Evolutionary conservation across 1,140 invertebrate genomes (phyloP).

Genomic region (Drosophila jambulina): DNA sequence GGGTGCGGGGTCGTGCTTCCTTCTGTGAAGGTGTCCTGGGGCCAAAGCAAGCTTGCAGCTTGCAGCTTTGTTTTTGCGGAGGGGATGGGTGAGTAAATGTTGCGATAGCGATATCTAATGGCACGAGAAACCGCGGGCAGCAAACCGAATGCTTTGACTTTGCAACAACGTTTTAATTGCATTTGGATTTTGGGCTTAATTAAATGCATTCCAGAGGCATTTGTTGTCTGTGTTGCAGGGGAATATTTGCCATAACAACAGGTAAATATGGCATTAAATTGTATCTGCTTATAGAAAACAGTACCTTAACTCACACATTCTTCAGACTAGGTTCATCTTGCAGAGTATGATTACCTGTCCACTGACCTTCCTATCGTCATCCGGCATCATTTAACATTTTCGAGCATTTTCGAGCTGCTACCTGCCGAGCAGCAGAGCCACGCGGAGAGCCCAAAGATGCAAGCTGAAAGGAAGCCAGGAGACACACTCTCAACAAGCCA

Average conservation of each 20-base stretch:
- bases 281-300: not conserved
- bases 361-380: conserved; percentile 41
- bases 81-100: conserved; percentile 29
- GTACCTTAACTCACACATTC: not conserved
- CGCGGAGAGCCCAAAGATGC: not conserved
- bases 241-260: not conserved
- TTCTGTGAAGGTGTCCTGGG: conserved; percentile 12
- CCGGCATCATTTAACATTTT: conserved; percentile 47
- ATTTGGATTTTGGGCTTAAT: conserved; percentile 69
- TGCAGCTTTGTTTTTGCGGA: not conserved
- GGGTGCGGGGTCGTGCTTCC: not conserved
- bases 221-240: not conserved
- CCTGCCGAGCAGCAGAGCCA: conserved; percentile 1
- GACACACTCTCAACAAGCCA: conserved; percentile 46
- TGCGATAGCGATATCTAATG: conserved; percentile 59
- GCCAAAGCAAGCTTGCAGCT: conserved; percentile 9
- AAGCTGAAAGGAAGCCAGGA: not conserved
- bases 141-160: conserved; percentile 17
- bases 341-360: conserved; percentile 28
- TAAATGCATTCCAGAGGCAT: conserved; percentile 38
- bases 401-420: not conserved
- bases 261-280: not conserved
- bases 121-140: conserved; percentile 43
- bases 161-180: conserved; percentile 56
- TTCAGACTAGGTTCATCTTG: not conserved